Conservation (phyloP, 2,113 vertebrate species). For the Catharus fuscescens region DNA sequence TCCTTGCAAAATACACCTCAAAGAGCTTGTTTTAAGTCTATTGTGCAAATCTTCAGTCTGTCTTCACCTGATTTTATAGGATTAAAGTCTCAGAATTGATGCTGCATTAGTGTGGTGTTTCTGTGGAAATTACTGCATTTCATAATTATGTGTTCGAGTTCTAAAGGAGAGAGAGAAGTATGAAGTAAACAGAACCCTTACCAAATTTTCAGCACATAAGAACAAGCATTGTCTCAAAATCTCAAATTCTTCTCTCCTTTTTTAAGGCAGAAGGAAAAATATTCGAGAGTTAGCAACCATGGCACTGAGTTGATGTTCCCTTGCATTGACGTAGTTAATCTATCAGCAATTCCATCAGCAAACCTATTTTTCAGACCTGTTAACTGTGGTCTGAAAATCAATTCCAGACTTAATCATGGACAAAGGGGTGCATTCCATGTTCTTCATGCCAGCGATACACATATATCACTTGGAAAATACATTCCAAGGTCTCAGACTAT, state of each 20-base stretch:
- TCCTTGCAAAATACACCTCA: slow-evolving; percentile 5
- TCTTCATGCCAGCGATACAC: background rate
- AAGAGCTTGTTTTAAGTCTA: background rate
- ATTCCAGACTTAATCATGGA: slow-evolving; percentile 7
- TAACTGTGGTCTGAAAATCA: slow-evolving; percentile 53
- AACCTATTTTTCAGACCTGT: slow-evolving; percentile 30
- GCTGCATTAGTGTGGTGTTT: background rate
- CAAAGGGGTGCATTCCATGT: background rate
- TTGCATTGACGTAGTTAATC: background rate
- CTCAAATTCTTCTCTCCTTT: slow-evolving; percentile 9
- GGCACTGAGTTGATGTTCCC: background rate
- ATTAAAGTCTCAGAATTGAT: slow-evolving; percentile 16
- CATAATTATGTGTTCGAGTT: slow-evolving; percentile 6
- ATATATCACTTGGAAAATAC: background rate
- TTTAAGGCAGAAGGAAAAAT: slow-evolving; percentile 14
- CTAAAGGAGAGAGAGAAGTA: background rate
- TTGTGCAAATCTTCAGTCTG: background rate
- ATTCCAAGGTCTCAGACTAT: slow-evolving; percentile 18
- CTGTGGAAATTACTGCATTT: slow-evolving; percentile 5
- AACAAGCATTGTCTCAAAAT: background rate
- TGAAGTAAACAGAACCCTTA: background rate
- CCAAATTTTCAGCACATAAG: background rate
- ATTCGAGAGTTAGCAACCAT: background rate
- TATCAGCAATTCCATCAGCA: slow-evolving; percentile 41
- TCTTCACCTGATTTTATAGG: background rate